These are phyloP conservation scores for Pollenia labialis DNA, from an alignment of 2,888 invertebrate genomes.

Conservation along the genomic window DNA sequence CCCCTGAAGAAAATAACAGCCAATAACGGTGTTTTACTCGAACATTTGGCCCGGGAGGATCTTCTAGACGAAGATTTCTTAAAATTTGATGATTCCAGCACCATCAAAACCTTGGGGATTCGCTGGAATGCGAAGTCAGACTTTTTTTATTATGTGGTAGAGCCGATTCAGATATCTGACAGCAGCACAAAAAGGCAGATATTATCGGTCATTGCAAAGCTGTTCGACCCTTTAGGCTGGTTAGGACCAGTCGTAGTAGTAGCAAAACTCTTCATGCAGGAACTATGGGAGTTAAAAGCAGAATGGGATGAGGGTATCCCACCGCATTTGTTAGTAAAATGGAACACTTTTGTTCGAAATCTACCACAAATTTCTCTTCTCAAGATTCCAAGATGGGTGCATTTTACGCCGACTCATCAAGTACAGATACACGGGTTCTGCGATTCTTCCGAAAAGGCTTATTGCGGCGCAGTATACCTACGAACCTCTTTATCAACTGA, in stretches of 20 bases:
- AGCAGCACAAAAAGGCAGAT: slow-evolving; percentile 6
- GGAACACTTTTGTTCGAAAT: neutral
- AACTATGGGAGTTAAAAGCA: neutral
- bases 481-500: neutral
- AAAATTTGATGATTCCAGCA: slow-evolving; percentile 8
- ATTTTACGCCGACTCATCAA: neutral
- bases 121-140: slow-evolving; percentile 9
- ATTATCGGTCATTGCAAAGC: slow-evolving; percentile 9
- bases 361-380: slow-evolving; percentile 20
- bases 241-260: neutral
- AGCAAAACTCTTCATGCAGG: neutral
- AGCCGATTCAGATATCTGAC: neutral
- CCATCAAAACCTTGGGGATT: slow-evolving; percentile 8
- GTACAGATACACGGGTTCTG: slow-evolving; percentile 56
- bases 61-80: neutral
- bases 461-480: no score
- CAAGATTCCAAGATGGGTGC: slow-evolving; percentile 43
- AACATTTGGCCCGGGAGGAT: neutral
- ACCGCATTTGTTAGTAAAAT: neutral
- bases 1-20: neutral
- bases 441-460: slow-evolving; percentile 12
- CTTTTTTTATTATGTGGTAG: slow-evolving; percentile 3
- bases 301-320: slow-evolving; percentile 6
- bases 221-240: neutral
- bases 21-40: neutral